phyloP scores from a whole-genome alignment of 2,797 vertebrate genomes.

The Lithobates sylvaticus region DNA sequence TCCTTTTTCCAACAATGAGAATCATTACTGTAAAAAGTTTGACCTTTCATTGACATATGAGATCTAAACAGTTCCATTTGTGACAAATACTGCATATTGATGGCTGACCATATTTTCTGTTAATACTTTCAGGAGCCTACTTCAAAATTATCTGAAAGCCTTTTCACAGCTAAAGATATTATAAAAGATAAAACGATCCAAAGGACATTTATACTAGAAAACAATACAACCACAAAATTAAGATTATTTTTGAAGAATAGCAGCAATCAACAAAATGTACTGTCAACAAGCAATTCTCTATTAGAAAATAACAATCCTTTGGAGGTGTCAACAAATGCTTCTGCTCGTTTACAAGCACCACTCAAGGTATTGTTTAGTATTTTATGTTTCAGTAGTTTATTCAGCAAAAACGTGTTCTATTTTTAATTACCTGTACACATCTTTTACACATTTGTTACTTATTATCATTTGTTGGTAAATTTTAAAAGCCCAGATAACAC shows the following conservation, averaged over 20 bases:
- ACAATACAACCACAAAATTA: conserved; percentile 36
- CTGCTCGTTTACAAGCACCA: conserved; percentile 23
- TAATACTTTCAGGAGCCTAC: conserved; percentile 24
- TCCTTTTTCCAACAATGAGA: not conserved
- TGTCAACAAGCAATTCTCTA: not conserved
- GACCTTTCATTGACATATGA: no score
- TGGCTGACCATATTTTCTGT: not conserved
- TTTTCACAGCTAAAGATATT: conserved; percentile 24
- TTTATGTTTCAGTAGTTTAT: not conserved
- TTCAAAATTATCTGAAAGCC: conserved; percentile 25
- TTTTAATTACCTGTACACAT: no score
- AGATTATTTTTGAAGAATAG: conserved; percentile 32
- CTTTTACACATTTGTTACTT: no score
- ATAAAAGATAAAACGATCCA: not conserved
- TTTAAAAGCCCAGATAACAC: no score
- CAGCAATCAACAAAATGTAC: conserved; percentile 28
- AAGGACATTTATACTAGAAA: conserved; percentile 16
- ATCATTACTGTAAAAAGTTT: not conserved
- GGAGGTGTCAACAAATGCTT: not conserved
- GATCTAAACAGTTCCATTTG: not conserved
- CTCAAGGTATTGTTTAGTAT: conserved; percentile 42
- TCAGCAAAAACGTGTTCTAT: no score
- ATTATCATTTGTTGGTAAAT: no score
- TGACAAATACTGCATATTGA: not conserved
- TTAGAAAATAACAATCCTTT: conserved; percentile 4